phyloP scores from a whole-genome alignment of 2,113 vertebrate genomes.

The Isurus oxyrinchus region DNA sequence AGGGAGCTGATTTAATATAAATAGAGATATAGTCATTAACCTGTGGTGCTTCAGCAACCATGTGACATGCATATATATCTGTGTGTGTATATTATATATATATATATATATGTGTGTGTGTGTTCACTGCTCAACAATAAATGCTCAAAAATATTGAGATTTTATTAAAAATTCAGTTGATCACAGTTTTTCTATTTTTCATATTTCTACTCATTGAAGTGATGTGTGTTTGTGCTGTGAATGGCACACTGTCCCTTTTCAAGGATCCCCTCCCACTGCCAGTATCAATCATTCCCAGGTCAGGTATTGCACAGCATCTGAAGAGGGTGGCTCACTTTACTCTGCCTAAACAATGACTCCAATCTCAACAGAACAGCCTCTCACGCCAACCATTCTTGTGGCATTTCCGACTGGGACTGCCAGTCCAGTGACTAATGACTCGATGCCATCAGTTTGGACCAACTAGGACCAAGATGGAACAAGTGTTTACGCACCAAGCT shows the following conservation, averaged over 20 bases:
- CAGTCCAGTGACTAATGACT: not conserved
- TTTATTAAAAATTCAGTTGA: not conserved
- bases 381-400: not conserved
- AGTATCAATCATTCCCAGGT: not conserved
- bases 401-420: not conserved
- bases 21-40: constrained; percentile 31
- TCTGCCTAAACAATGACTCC: not conserved
- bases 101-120: not conserved
- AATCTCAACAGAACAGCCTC: not conserved
- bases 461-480: not conserved
- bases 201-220: not conserved
- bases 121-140: not conserved
- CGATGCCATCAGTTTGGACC: not conserved
- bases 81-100: not conserved
- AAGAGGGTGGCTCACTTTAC: not conserved
- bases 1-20: constrained; percentile 33
- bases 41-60: constrained; percentile 15
- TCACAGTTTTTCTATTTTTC: not conserved
- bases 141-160: not conserved
- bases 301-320: not conserved
- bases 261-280: not conserved
- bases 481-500: not conserved
- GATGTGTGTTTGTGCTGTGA: not conserved
- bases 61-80: not conserved
- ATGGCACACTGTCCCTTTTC: not conserved